Evolutionary conservation across 1,140 invertebrate species (phyloP), one percentile per base, ranked within the genome.

Genomic region (Drosophila erecta): DNA sequence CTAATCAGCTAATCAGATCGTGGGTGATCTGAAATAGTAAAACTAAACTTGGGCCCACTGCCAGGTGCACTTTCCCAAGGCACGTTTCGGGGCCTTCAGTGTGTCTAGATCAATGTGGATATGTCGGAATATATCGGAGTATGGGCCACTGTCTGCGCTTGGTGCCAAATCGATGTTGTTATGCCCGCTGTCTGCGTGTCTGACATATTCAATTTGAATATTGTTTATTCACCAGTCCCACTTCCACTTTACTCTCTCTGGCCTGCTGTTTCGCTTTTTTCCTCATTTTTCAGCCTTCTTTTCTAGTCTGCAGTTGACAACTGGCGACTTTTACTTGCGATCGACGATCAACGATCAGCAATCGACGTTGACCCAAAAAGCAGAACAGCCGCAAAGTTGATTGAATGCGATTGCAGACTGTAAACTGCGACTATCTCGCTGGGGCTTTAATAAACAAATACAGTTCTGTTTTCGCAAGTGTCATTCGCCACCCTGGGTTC

Each of bases 191-290:
- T 62, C 50, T 75, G 72, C 72, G 71, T 75, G 72, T 80, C 62
- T 79, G 57, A 75, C 77, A 79, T 76, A 76, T 81, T 76, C 75
- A 86, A 86, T 81, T 86, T 86, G 75, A 86, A 86, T 86, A 86
- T 86, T 85, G 70, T 87, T 83, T 87, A 87, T 76, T 81, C 70
- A 75, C 67, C 78, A 81, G 71, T 73, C 54, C 51, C 62, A 47
- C 51, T 38, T 22, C 37, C 73, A 61, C 51, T 35, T 20, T 74
- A 57, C 44, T 64, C 62, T 69, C 41, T 60, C 33, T 47, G 41
- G 57, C 64, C 69, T 83, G 62, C 65, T 62, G 65, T 73, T 40
- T 71, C 35, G 43, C 20, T 41, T 49, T 38, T 35, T 41, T 41
- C n/a, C 8, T 41, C 7, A 3, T 41, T 41, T 7, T 41, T 41